These are phyloP conservation scores for Ectobius pallidus DNA, from an alignment of 2,888 invertebrate genomes.

Conservation along the genomic window DNA sequence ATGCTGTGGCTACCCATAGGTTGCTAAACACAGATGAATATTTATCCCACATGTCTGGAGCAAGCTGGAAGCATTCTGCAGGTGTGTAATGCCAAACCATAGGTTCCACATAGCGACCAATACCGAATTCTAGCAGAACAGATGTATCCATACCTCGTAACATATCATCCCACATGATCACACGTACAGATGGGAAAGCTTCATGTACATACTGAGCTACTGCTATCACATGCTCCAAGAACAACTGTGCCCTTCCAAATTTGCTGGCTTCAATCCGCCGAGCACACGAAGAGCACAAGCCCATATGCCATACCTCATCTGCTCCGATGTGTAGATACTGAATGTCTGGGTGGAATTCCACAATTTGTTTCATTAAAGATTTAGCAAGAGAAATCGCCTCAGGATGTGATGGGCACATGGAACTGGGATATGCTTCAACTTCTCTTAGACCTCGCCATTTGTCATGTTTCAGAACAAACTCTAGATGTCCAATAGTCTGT, in stretches of 20 bases:
- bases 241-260: constrained; percentile 64
- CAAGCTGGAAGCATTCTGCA: constrained; percentile 59
- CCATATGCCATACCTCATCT: constrained; percentile 81
- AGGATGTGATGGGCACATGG: constrained; percentile 73
- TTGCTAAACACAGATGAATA: constrained; percentile 70
- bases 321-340: constrained; percentile 80
- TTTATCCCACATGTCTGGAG: constrained; percentile 65
- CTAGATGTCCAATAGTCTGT: constrained; percentile 89
- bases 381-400: constrained; percentile 66
- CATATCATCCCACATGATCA: constrained; percentile 92
- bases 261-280: constrained; percentile 55
- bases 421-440: constrained; percentile 68
- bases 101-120: constrained; percentile 67
- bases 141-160: constrained; percentile 64
- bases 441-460: constrained; percentile 71
- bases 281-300: constrained; percentile 64
- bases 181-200: constrained; percentile 64
- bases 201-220: constrained; percentile 66
- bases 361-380: constrained; percentile 73
- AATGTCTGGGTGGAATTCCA: constrained; percentile 68
- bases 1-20: constrained; percentile 82
- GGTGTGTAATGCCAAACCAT: constrained; percentile 73
- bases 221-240: constrained; percentile 69
- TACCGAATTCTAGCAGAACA: constrained; percentile 63
- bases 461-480: constrained; percentile 79